A percentile compares a stretch with the other conserved stretches of the same genome.
These are phyloP conservation scores for Syrphus vitripennis DNA, from an alignment of 2,888 invertebrate genomes.

Conservation along the genomic window DNA sequence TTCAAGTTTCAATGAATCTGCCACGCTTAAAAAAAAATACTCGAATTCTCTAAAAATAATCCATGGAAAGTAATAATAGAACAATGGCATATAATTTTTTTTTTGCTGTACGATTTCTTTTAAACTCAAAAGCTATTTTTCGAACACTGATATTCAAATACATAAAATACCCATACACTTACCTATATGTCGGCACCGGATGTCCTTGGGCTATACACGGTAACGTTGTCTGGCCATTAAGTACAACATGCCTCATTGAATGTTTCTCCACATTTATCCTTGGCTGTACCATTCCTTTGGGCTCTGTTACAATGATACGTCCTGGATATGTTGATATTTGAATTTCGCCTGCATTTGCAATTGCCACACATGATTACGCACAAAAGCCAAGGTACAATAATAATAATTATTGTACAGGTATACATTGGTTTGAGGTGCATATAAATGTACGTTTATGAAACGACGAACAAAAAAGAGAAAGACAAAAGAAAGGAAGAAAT, in stretches of 20 bases:
- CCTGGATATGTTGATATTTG: constrained; percentile 88
- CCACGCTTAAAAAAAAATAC: no score
- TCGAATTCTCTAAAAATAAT: no score
- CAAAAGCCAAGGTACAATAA: neutral
- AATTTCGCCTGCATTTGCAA: constrained; percentile 81
- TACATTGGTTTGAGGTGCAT: no score
- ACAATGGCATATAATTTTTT: no score
- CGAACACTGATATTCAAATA: neutral
- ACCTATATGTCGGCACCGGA: constrained; percentile 91
- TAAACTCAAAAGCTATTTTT: constrained; percentile 2
- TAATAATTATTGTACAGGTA: neutral
- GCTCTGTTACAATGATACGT: constrained; percentile 85
- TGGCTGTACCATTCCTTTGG: constrained; percentile 89
- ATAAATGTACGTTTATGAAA: constrained; percentile 9
- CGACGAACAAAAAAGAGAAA: neutral
- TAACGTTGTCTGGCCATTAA: constrained; percentile 88
- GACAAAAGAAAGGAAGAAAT: neutral
- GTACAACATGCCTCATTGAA: constrained; percentile 85
- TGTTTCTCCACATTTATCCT: constrained; percentile 88
- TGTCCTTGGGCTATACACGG: constrained; percentile 91
- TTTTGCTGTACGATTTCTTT: no score
- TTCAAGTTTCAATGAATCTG: no score
- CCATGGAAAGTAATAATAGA: no score
- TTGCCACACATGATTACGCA: constrained; percentile 20
- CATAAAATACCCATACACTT: constrained; percentile 74